Evolutionary conservation across 2,888 invertebrate species (phyloP), one percentile per base, ranked within the genome.

Genomic region (Dorcus parallelipipedus): DNA sequence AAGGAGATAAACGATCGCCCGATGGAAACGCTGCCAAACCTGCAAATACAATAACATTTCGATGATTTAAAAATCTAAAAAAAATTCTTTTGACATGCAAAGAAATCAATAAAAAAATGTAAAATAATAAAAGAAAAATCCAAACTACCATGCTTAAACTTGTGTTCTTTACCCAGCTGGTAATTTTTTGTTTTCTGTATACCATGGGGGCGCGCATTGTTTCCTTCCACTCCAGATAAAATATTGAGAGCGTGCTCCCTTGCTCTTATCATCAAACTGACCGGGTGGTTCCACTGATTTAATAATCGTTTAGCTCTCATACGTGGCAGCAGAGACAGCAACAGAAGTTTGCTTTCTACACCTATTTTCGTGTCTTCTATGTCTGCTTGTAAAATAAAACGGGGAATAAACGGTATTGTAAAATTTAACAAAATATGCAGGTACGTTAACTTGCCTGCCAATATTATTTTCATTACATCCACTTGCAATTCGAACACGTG

Each of bases 401-500:
- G 3, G 20, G 20, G 2, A 33, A 33, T 33, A 7, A 33, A 33
- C 26, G 26, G 2, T 26, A 26, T 26, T 5, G 26, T 26, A 5
- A 26, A 26, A 26, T 26, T 26, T 26, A 26, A 26, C 14, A 26
- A 26, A 26, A 26, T 26, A 26, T 26, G 5, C n/a, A n/a, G n/a
- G n/a, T n/a, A n/a, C n/a, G n/a, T n/a, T 20, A 33, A 9, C 40
- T 74, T 72, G 91, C 92, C 88, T 67, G 87, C 85, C 75, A 93
- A 86, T 62, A 93, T 91, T 43, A 87, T 84, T 80, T 93, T 93
- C 82, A 92, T 88, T 2, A 93, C 91, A 72, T 93, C 93, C 26
- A 93, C 89, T 79, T 93, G 94, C 64, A 95, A 78, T 71, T 93
- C 91, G 67, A 95, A 89, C 45, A 93, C 92, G 73, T 91, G 89